These are phyloP conservation scores for Antedon mediterranea DNA, from an alignment of 53 echinoderm and acorn worm species.

Conservation along the genomic window DNA sequence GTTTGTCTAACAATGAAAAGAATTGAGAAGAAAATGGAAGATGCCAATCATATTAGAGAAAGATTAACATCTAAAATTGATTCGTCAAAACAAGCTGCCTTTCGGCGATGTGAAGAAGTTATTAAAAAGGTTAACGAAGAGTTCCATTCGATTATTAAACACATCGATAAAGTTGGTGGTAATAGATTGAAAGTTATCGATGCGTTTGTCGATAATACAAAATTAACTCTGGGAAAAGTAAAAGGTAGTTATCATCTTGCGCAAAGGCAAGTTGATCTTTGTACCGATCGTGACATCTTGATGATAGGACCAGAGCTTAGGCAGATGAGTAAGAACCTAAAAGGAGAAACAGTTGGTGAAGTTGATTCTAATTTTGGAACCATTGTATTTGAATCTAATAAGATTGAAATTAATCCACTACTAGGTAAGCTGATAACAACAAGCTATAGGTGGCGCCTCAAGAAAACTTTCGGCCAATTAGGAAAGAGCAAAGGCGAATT, in stretches of 20 bases:
- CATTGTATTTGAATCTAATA: not conserved
- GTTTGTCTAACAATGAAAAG: not conserved
- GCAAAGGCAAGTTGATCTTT: not conserved
- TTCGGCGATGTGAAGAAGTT: not conserved
- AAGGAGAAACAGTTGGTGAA: not conserved
- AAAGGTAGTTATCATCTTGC: not conserved
- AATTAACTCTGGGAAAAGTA: not conserved
- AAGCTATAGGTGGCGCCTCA: not conserved
- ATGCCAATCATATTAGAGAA: not conserved
- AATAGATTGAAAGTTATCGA: not conserved
- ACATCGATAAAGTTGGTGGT: not conserved
- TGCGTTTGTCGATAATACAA: not conserved
- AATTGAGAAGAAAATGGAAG: not conserved
- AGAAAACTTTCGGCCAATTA: not conserved
- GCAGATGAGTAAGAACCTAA: not conserved
- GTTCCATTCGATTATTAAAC: not conserved
- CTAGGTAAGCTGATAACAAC: not conserved
- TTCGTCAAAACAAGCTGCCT: not conserved
- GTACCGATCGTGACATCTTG: not conserved
- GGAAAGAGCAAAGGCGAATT: not conserved
- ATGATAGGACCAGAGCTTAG: not conserved
- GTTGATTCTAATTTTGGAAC: not conserved
- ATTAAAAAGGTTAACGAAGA: not conserved
- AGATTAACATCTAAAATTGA: not conserved
- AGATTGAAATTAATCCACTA: not conserved